Conservation (phyloP, 1,140 invertebrate species). For the Gryllus bimaculatus region DNA sequence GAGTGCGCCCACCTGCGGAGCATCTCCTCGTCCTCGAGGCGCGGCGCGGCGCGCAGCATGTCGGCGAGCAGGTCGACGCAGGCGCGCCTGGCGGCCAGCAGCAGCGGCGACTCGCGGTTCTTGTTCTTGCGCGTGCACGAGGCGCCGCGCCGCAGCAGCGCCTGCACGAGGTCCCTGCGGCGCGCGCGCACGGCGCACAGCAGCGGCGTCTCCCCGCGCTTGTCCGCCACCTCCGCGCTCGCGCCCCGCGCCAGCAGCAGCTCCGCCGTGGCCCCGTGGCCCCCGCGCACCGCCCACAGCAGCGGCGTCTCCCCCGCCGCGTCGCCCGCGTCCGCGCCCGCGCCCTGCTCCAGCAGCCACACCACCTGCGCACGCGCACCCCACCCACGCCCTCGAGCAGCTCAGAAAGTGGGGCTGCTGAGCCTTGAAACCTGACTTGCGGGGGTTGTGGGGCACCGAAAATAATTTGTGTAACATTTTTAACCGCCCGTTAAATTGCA, state of each 20-base stretch:
- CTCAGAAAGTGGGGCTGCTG: no score
- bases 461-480: no score
- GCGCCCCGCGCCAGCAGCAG: slow-evolving; percentile 3
- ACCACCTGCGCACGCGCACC: no score
- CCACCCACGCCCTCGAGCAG: no score
- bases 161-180: background rate
- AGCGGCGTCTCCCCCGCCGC: background rate
- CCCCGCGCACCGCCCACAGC: background rate
- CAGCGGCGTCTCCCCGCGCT: background rate
- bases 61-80: background rate
- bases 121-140: background rate
- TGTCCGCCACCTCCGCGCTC: background rate
- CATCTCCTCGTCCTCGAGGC: no score
- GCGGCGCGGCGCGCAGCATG: no score
- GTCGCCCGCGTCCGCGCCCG: no score
- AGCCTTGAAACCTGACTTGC: no score
- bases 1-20: no score
- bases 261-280: background rate
- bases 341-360: no score
- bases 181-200: background rate
- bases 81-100: background rate
- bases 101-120: background rate
- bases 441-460: no score
- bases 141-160: background rate
- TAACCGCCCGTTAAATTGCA: no score